Evolutionary conservation across 1,140 invertebrate species (phyloP).

Genomic region (Danaus plexippus): DNA sequence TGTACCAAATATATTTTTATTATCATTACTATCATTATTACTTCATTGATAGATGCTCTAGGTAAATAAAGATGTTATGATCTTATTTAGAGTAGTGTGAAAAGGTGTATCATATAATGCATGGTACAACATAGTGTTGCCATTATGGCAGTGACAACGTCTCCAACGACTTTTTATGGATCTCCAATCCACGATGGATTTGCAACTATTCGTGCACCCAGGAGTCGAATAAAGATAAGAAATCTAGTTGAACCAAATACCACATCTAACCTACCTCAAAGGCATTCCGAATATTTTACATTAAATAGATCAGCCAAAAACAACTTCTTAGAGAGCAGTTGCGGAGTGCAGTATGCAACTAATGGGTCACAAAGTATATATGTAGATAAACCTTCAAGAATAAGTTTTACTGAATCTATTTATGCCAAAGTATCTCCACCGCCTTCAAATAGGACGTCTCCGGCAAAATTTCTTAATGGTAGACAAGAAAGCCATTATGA

Average conservation of each 20-base stretch:
- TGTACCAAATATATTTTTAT: no score
- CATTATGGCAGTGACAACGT: constrained; percentile 61
- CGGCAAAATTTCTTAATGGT: constrained; percentile 48
- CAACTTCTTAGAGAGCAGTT: constrained; percentile 63
- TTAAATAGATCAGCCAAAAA: constrained; percentile 57
- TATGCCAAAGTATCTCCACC: constrained; percentile 67
- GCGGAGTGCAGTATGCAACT: constrained; percentile 54
- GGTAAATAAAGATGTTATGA: no score
- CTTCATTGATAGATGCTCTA: no score
- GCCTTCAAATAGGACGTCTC: constrained; percentile 51
- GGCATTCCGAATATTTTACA: constrained; percentile 70
- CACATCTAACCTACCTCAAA: constrained; percentile 56
- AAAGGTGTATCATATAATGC: neutral
- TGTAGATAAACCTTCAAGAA: constrained; percentile 47
- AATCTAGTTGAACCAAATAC: constrained; percentile 65
- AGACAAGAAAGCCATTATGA: constrained; percentile 62
- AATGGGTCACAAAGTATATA: constrained; percentile 37
- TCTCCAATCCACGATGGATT: constrained; percentile 85
- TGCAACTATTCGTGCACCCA: constrained; percentile 81
- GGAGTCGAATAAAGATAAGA: constrained; percentile 69
- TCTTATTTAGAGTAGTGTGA: constrained; percentile 6
- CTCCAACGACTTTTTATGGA: constrained; percentile 63
- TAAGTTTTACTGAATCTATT: constrained; percentile 64
- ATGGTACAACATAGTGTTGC: constrained; percentile 13
- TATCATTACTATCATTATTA: no score